Conservation (phyloP, 1,140 invertebrate genomes). For the Cotesia vestalis region DNA sequence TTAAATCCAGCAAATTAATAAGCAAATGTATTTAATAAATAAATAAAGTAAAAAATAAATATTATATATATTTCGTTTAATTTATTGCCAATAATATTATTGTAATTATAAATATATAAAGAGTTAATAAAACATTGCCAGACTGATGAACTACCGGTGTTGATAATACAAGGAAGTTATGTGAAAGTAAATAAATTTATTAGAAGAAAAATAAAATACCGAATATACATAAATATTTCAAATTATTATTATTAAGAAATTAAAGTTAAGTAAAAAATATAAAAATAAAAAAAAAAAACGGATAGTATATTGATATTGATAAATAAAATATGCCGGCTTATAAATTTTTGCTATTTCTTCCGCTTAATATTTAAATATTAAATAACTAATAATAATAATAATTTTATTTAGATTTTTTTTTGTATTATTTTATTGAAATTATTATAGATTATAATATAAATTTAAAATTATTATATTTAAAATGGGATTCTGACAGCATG, state of each 20-base stretch:
- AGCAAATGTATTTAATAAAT: background rate
- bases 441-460: constrained; percentile 11
- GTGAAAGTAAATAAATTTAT: constrained; percentile 32
- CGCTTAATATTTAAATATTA: background rate
- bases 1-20: background rate
- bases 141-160: constrained; percentile 31
- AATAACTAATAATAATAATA: constrained; percentile 8
- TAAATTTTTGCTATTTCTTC: constrained; percentile 17
- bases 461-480: constrained; percentile 34
- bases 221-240: too few species aligned
- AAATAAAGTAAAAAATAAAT: constrained; percentile 1
- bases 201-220: background rate
- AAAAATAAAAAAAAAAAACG: background rate
- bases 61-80: constrained; percentile 7
- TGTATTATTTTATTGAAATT: background rate
- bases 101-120: constrained; percentile 21
- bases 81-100: constrained; percentile 13
- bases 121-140: constrained; percentile 29
- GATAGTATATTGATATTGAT: background rate
- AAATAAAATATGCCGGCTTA: constrained; percentile 9
- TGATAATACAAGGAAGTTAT: constrained; percentile 23
- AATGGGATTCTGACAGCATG: constrained; percentile 48
- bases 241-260: too few species aligned
- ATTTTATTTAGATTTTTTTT: constrained; percentile 9
- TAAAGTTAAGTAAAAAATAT: too few species aligned